Conservation (phyloP, 2,797 vertebrate genomes). For the Calcarius lapponicus region DNA sequence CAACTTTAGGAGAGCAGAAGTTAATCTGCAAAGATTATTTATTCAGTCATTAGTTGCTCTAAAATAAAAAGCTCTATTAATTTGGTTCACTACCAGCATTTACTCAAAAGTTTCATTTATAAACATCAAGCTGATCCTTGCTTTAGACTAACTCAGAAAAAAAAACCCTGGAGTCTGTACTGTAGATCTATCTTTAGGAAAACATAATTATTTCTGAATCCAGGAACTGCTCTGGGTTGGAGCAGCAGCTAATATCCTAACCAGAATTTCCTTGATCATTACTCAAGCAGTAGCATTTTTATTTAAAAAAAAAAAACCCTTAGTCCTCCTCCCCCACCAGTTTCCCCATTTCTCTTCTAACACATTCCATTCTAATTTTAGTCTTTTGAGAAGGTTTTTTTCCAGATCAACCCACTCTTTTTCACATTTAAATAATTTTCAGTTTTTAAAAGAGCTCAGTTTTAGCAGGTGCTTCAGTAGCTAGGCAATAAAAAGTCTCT, state of each 20-base stretch:
- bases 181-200: constrained; percentile 34
- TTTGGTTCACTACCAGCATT: neutral
- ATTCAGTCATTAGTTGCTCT: neutral
- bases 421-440: constrained; percentile 72
- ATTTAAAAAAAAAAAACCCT: neutral
- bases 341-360: constrained; percentile 52
- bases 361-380: constrained; percentile 71
- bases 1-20: neutral
- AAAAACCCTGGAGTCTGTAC: neutral
- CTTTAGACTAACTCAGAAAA: neutral
- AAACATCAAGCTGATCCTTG: constrained; percentile 7
- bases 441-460: constrained; percentile 56
- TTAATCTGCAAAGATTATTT: neutral
- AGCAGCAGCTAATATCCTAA: constrained; percentile 35
- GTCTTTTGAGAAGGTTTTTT: constrained; percentile 68
- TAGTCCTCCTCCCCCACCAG: constrained; percentile 51
- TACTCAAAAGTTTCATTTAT: neutral
- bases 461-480: constrained; percentile 68
- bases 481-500: constrained; percentile 65
- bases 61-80: neutral
- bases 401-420: constrained; percentile 70
- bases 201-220: constrained; percentile 41
- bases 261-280: constrained; percentile 50
- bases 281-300: constrained; percentile 33
- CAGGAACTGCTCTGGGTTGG: neutral